Base-by-base conservation (phyloP, 2,888 invertebrate species). In the Marasmarcha lunaedactyla region DNA sequence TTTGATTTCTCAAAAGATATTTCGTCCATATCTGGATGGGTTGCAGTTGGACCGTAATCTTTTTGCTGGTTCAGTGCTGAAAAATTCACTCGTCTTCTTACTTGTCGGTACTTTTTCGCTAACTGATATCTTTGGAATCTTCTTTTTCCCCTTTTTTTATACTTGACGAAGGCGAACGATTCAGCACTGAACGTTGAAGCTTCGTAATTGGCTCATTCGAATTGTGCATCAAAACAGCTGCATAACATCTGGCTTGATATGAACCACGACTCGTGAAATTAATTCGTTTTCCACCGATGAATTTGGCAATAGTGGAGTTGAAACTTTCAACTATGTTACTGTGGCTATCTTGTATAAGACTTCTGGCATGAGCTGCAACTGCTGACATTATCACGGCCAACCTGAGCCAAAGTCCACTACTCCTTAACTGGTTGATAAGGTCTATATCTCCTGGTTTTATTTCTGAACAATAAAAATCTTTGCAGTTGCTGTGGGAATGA, bases 251-350 rank as follows among this genome's bases (percentile, higher is more conserved):
- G 10, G 33, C 33, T 33, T 11, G 10, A 11, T 33, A 33, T n/a
- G 10, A 6, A 6, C 33, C 10, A 33, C 33, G 33, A 33, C 7
- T 6, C 33, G 33, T n/a, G 33, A 36, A 36, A 20, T 36, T 36
- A 15, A 36, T 36, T 36, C 15, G n/a, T 36, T 36, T 36, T 36
- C 36, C 36, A 15, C 36, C 15, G n/a, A 36, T 15, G 20, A 15
- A 14, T 36, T 36, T 36, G n/a, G 36, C 36, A 15, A 36, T 36
- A 14, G n/a, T n/a, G 6, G 15, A 15, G 15, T 36, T 36, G 36
- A 36, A 36, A 14, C 36, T 14, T 15, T 36, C 36, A 15, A 36
- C 36, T 20, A 15, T n/a, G 20, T 36, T 36, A 36, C n/a, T 36
- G n/a, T 35, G 6, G 6, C 7, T 9, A 14, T 35, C 15, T 14